A percentile compares a stretch with the other conserved stretches of the same genome.
Evolutionary conservation across 2,888 invertebrate genomes (phyloP).

Genomic region (Synanthedon tipuliformis): DNA sequence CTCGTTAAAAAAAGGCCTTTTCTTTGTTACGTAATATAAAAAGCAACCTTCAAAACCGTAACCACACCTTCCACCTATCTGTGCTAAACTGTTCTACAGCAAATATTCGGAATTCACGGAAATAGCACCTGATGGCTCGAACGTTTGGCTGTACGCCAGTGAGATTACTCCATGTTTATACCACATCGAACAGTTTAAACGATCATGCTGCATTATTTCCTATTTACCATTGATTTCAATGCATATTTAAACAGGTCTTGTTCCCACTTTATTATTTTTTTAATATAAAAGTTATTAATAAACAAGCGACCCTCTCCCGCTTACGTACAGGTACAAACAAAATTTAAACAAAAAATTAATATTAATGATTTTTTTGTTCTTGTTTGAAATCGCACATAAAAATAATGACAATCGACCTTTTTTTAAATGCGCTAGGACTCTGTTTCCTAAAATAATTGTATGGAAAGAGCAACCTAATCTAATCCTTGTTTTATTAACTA

Average conservation of each 20-base stretch:
- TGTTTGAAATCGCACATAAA: too few species aligned
- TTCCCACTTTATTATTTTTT: neutral
- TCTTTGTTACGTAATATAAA: neutral
- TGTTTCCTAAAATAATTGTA: too few species aligned
- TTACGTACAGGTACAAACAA: too few species aligned
- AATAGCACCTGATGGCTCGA: constrained; percentile 36
- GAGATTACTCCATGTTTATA: neutral
- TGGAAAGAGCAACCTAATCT: too few species aligned
- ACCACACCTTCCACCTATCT: constrained; percentile 1
- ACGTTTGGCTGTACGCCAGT: constrained; percentile 24
- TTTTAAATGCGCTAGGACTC: too few species aligned
- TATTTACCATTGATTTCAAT: neutral
- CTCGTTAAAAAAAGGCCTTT: too few species aligned
- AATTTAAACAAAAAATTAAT: too few species aligned
- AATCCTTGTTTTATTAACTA: too few species aligned
- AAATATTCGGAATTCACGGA: constrained; percentile 34
- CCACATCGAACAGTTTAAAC: neutral
- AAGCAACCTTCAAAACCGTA: neutral
- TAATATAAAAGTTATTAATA: too few species aligned
- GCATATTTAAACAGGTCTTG: neutral
- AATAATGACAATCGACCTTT: too few species aligned
- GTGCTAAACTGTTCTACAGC: constrained; percentile 4
- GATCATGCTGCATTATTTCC: neutral
- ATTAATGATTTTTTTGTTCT: too few species aligned
- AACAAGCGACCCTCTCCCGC: too few species aligned